Evolutionary conservation across 2,113 vertebrate genomes (phyloP).

Genomic region (Calidris pugnax): DNA sequence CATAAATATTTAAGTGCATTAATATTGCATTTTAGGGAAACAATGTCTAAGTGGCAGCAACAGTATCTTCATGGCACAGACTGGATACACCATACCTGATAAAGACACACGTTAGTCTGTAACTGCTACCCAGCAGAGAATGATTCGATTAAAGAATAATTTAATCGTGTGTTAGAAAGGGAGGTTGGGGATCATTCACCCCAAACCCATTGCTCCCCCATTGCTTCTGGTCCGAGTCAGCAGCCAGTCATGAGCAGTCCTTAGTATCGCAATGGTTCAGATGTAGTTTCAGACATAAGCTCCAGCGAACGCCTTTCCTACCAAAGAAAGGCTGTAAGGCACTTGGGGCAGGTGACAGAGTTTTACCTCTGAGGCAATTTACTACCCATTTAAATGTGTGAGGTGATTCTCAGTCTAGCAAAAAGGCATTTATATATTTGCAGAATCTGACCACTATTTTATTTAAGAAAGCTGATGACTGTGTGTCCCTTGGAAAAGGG

Average conservation of each 20-base stretch:
- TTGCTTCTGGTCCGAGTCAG: background rate
- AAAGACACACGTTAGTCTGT: background rate
- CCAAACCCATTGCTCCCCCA: background rate
- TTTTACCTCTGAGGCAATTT: background rate
- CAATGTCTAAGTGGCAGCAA: background rate
- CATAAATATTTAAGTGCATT: background rate
- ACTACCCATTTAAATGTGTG: background rate
- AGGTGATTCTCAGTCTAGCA: background rate
- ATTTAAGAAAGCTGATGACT: background rate
- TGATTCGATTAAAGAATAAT: background rate
- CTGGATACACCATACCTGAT: background rate
- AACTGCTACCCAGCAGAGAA: background rate
- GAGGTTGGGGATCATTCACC: background rate
- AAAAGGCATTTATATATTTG: background rate
- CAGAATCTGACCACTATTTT: background rate
- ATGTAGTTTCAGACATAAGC: background rate
- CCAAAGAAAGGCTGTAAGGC: background rate
- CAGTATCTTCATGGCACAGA: background rate
- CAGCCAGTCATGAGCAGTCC: background rate
- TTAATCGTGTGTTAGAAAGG: background rate
- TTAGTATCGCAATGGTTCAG: accelerated
- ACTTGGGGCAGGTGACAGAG: too few relatives aligned
- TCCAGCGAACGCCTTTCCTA: accelerated
- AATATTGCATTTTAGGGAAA: background rate
- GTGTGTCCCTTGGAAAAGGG: background rate